These are phyloP conservation scores for Siniperca scherzeri DNA, from an alignment of 2,797 vertebrate genomes.

Conservation along the genomic window DNA sequence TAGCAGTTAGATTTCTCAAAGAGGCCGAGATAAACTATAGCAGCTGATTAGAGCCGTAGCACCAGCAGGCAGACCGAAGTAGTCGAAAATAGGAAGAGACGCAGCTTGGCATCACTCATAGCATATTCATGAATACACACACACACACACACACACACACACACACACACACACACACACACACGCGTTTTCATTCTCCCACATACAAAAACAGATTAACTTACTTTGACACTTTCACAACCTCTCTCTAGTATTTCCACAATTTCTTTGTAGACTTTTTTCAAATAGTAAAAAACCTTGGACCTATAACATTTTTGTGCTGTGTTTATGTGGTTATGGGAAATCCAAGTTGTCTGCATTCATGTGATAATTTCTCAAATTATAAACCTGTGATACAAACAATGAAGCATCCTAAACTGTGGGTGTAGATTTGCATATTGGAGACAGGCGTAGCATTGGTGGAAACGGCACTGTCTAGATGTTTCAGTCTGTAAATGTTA, in stretches of 20 bases:
- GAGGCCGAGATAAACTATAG: slow-evolving; percentile 17
- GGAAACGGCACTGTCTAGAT: neutral
- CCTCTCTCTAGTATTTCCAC: neutral
- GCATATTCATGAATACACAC: slow-evolving; percentile 27
- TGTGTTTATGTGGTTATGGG: too few relatives aligned
- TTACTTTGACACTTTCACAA: neutral
- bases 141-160: neutral
- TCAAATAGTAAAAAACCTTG: too few relatives aligned
- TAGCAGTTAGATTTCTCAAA: slow-evolving; percentile 3
- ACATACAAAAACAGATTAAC: neutral
- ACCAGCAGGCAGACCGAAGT: slow-evolving; percentile 17
- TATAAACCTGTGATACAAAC: neutral
- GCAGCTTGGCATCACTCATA: slow-evolving; percentile 27
- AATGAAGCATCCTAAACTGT: neutral
- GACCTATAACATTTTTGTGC: too few relatives aligned
- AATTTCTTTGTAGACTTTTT: neutral
- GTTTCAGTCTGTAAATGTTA: too few relatives aligned
- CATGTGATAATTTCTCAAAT: neutral
- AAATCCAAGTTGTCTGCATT: neutral
- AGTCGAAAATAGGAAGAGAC: slow-evolving; percentile 16
- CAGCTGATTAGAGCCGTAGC: slow-evolving; percentile 41
- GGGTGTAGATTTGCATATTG: neutral
- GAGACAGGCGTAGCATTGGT: neutral
- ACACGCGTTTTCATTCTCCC: neutral
- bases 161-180: neutral